Base-by-base conservation (phyloP, 2,888 invertebrate genomes). In the Scaptomyza tumidula region DNA sequence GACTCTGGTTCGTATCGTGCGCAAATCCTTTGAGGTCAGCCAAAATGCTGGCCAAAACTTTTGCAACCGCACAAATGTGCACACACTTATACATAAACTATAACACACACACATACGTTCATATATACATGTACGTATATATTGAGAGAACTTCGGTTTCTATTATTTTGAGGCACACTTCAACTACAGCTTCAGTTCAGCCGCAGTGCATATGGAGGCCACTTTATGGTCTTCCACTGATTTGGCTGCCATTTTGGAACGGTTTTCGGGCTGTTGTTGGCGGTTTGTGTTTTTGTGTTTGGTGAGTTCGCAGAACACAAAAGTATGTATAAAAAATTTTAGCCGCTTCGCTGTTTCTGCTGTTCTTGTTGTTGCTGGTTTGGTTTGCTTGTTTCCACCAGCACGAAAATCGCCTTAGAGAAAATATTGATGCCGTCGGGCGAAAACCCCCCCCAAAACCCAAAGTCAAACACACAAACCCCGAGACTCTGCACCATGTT, bases 21-120 rank as follows among this genome's bases (percentile, higher is more conserved):
- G 37, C 77, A 88, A 88, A 82, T 79, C 86, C 88, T 75, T 72
- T 77, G 83, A 79, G 83, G 83, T 88, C 86, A 80, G 71, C 71
- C 63, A 61, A 70, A 75, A 81, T 66, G 66, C 73, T 67, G 65
- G 58, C 44, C 60, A 61, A 62, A 66, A 62, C 63, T 50, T 69
- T 50, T 54, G 9, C 53, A 49, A 45, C 55, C 45, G 53, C 46
- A 52, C 55, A 61, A n/a, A 43, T 24, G 37, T 37, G 53, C 33
- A 43, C 39, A 49, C 39, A 55, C 24, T 50, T 33, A 46, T 14
- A 64, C 27, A 46, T 46, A 48, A 39, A n/a, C 45, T n/a, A 16
- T 41, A 13, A 64, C 14, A 54, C n/a, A 41, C 24, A 48, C 1
- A 33, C 31, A 14, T n/a, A 27, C 29, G 27, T 10, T 24, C 19